A percentile compares a stretch with the other conserved stretches of the same genome.
phyloP scores from a whole-genome alignment of 1,140 invertebrate species.

The Adoxophyes honmai region DNA sequence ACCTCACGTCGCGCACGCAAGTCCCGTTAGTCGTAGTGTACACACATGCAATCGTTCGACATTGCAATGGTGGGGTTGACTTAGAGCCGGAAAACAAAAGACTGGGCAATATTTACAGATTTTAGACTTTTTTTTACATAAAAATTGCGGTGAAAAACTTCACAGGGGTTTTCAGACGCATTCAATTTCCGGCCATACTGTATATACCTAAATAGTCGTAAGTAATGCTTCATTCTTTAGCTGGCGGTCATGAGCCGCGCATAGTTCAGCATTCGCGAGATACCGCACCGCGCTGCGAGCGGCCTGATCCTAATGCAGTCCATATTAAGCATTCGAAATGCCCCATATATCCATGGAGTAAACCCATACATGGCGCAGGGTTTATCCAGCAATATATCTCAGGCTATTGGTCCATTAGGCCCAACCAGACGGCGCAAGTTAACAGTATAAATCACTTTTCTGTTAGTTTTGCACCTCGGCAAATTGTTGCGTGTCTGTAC shows the following conservation, averaged over 20 bases:
- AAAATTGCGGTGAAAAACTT: too few species aligned
- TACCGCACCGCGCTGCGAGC: background rate
- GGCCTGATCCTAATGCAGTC: slow-evolving; percentile 14
- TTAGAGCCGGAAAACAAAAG: too few species aligned
- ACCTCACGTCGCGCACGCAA: too few species aligned
- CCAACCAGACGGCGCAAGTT: background rate
- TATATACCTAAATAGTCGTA: too few species aligned
- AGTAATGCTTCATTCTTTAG: too few species aligned
- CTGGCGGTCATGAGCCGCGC: background rate
- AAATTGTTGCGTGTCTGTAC: slow-evolving; percentile 33
- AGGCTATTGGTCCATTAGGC: slow-evolving; percentile 1
- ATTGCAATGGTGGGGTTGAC: too few species aligned
- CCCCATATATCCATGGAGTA: slow-evolving; percentile 10
- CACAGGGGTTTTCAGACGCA: too few species aligned
- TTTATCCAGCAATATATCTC: slow-evolving; percentile 15
- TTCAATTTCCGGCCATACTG: too few species aligned
- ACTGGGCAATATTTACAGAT: too few species aligned
- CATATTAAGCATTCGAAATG: slow-evolving; percentile 15
- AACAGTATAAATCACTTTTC: slow-evolving; percentile 14
- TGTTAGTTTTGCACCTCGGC: slow-evolving; percentile 21
- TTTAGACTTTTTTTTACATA: too few species aligned
- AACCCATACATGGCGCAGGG: slow-evolving; percentile 7
- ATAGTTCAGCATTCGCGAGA: background rate
- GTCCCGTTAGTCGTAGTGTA: too few species aligned
- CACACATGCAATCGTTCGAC: too few species aligned